Evolutionary conservation across 2,797 vertebrate species (phyloP), one percentile per base, ranked within the genome.

Genomic region (Todus mexicanus): DNA sequence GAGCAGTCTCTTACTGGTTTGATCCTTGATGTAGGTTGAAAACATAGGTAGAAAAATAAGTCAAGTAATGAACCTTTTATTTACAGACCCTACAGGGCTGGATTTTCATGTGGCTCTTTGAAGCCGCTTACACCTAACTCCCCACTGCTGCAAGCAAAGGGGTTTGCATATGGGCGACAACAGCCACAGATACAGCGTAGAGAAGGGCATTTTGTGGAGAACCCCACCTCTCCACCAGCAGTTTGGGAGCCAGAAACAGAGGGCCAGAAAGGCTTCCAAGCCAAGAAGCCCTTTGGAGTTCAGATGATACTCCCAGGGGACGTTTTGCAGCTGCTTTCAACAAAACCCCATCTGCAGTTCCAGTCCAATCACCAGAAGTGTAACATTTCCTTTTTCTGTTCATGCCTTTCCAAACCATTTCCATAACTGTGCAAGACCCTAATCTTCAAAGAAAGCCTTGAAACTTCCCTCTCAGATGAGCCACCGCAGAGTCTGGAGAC

Each of bases 401-500:
- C 68, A 5, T 83, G 69, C 69, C 37, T 84, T 94, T 79, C 82
- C 66, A 71, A 92, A 78, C 66, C 45, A 86, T 96, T 94, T 93
- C 90, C 83, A 26, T 89, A 89, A 92, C 81, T 22, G 22, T 84
- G 40, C 40, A 63, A 84, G 89, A 76, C 84, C 75, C 53, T 93
- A 83, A 92, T 95, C 96, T 95, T 95, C 91, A 89, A 96, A 92
- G 59, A 85, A 91, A 92, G 70, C 60, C 90, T 92, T 90, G 84
- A 59, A 72, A 65, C 88, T 94, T 89, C 84, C 78, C 72, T 26
- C 94, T 87, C 92, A 45, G 54, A 79, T 73, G 70, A 86, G 92
- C 45, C 76, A 68, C 79, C 0, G 0, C 85, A 22, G 84, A 75
- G 75, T 83, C 88, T 66, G 78, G 76, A 86, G 71, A 89, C 90